Evolutionary conservation across 2,797 vertebrate species (phyloP), one percentile per base, ranked within the genome.

Genomic region (Cirrhinus molitorella): DNA sequence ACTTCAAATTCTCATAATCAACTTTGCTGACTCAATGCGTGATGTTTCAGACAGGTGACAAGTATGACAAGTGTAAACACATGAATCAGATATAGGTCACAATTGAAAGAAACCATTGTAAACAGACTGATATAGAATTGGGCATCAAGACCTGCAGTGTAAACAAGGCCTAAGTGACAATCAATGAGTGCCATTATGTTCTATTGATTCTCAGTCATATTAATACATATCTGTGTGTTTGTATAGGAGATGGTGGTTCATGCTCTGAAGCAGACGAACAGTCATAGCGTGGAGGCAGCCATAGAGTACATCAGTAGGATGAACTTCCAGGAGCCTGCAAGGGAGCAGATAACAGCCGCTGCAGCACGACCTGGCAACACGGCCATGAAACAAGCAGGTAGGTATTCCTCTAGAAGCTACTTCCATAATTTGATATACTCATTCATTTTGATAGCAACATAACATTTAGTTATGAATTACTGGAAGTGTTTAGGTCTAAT

Each of bases 281-380:
- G 93, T 90, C 97, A 96, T 82, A 96, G 96, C 83, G 93, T 96
- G 91, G 96, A 96, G 89, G 95, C 95, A 63, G 94, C 97, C 43
- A 95, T 97, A n/a, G 98, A 99, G 88, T 97, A 96, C 91, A 96
- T 96, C 91, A 96, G 94, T 90, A 98, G 97, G 92, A 95, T 98
- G 96, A 98, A 95, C 93, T 97, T 97, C 91, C 97, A 97, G 86
- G 97, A 99, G 88, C 85, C 95, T 8, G 93, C 94, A 83, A 95
- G 97, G 87, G 98, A 99, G 12, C 97, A 96, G 90, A 97, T 96
- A 94, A 93, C 93, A 73, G 93, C 92, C 74, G 91, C 93, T 85
- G 93, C 94, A 84, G 91, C 94, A 79, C 96, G 96, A 76, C 94
- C 96, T 74, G 78, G 94, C 88, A 94, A 95, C 0, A 59, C 96